Conservation (phyloP, 2,888 invertebrate genomes). For the Micoletzkya japonica region DNA sequence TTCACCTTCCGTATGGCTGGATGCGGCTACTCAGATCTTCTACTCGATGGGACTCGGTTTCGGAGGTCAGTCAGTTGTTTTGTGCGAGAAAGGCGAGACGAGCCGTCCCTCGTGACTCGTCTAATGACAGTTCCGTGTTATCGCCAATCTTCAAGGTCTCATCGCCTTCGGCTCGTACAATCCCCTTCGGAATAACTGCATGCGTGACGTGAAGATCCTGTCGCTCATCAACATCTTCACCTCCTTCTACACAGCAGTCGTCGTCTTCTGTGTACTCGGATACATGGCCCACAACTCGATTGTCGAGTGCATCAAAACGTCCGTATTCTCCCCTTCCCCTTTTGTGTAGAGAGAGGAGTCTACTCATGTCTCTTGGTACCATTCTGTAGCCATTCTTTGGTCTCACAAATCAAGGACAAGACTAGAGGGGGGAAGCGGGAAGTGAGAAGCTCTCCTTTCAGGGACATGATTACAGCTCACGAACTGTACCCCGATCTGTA, state of each 20-base stretch:
- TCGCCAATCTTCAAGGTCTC: conserved; percentile 66
- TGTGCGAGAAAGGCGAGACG: no score
- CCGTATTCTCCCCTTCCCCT: conserved; percentile 66
- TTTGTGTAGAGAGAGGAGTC: no score
- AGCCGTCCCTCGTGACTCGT: no score
- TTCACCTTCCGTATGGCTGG: conserved; percentile 89
- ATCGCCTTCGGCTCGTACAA: conserved; percentile 96
- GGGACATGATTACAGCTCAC: conserved; percentile 47
- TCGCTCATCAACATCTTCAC: conserved; percentile 77
- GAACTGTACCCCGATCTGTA: conserved; percentile 45
- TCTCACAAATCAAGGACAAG: not conserved
- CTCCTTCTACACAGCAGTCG: conserved; percentile 89
- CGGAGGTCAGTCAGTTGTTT: no score
- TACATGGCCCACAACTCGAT: conserved; percentile 92
- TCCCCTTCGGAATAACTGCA: conserved; percentile 89
- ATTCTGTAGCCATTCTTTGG: not conserved
- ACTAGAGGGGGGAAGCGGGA: no score
- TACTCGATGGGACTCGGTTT: conserved; percentile 93
- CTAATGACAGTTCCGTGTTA: not conserved
- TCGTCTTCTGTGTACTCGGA: conserved; percentile 90
- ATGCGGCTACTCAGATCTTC: conserved; percentile 94
- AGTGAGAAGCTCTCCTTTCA: conserved; percentile 28
- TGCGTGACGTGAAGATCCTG: conserved; percentile 85
- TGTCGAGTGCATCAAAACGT: conserved; percentile 79
- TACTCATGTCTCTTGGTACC: not conserved